Percentiles rank a stretch among this genome's conserved stretches.
These are phyloP conservation scores for Engystomops pustulosus DNA, from an alignment of 2,113 vertebrate genomes.

Conservation along the genomic window DNA sequence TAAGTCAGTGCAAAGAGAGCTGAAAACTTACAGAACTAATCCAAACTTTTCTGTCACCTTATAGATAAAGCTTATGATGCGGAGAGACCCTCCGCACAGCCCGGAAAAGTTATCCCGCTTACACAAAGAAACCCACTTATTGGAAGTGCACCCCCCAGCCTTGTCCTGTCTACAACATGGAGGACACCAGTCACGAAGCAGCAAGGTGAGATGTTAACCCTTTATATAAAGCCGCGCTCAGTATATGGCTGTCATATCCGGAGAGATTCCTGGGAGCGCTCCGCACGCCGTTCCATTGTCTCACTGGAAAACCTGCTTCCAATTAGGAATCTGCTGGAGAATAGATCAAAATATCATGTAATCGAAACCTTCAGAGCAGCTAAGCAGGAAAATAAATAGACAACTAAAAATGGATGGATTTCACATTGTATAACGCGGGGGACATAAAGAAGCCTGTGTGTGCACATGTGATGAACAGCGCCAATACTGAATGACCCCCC, in stretches of 20 bases:
- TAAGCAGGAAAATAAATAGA: background rate
- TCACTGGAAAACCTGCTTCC: conserved; percentile 9
- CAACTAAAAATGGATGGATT: background rate
- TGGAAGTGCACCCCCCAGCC: conserved; percentile 46
- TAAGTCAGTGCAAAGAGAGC: too few relatives aligned
- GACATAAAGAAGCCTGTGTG: background rate
- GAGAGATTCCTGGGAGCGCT: background rate
- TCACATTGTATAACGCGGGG: background rate
- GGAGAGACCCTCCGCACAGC: conserved; percentile 63
- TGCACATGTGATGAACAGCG: background rate
- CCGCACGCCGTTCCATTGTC: background rate
- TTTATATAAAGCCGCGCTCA: background rate
- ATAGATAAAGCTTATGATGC: conserved; percentile 64
- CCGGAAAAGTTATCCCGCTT: conserved; percentile 66
- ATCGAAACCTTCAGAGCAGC: background rate
- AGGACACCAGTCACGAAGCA: conserved; percentile 56
- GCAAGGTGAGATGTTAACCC: conserved; percentile 69
- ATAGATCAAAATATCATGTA: background rate
- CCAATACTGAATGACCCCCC: too few relatives aligned
- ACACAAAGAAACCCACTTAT: conserved; percentile 60
- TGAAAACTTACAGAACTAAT: background rate
- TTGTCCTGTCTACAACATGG: conserved; percentile 56
- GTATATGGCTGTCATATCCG: background rate
- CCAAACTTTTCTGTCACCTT: background rate
- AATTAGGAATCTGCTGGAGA: conserved; percentile 10